Evolutionary conservation across 2,797 vertebrate species (phyloP).

Genomic region (Prunella strophiata): DNA sequence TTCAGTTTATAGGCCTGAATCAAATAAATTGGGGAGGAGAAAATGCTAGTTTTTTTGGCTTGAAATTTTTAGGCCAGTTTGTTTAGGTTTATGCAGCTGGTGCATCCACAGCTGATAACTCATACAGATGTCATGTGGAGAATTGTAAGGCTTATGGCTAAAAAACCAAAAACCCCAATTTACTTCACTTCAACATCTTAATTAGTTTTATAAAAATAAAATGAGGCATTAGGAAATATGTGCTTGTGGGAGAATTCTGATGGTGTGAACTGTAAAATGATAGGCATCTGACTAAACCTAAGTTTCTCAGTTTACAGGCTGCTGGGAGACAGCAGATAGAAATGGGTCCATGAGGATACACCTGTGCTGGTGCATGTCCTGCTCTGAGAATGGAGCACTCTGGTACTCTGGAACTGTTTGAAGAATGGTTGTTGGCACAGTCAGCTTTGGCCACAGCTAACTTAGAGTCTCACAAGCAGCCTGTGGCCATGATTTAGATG

Average conservation of each 20-base stretch:
- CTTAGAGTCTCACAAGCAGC: not conserved
- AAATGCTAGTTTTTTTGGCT: not conserved
- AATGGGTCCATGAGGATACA: not conserved
- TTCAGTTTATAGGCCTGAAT: slow-evolving; percentile 1
- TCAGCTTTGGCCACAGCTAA: not conserved
- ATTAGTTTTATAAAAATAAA: slow-evolving; percentile 50
- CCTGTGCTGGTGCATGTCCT: not conserved
- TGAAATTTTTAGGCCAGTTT: slow-evolving; percentile 10
- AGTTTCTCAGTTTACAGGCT: not conserved
- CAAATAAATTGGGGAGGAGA: not conserved
- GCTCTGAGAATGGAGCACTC: not conserved
- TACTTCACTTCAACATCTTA: slow-evolving; percentile 37
- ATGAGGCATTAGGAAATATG: not conserved
- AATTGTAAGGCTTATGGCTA: slow-evolving; percentile 20
- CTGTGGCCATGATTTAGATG: not conserved
- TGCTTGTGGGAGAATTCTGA: not conserved
- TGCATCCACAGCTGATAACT: slow-evolving; percentile 41
- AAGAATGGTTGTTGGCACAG: not conserved
- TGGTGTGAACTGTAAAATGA: not conserved
- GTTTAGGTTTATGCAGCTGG: slow-evolving; percentile 42
- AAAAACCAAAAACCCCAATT: not conserved
- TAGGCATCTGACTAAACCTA: not conserved
- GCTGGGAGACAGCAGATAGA: not conserved
- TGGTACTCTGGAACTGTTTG: not conserved
- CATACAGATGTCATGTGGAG: slow-evolving; percentile 14